Evolutionary conservation across 2,113 vertebrate genomes (phyloP).

Genomic region (Buteo buteo): DNA sequence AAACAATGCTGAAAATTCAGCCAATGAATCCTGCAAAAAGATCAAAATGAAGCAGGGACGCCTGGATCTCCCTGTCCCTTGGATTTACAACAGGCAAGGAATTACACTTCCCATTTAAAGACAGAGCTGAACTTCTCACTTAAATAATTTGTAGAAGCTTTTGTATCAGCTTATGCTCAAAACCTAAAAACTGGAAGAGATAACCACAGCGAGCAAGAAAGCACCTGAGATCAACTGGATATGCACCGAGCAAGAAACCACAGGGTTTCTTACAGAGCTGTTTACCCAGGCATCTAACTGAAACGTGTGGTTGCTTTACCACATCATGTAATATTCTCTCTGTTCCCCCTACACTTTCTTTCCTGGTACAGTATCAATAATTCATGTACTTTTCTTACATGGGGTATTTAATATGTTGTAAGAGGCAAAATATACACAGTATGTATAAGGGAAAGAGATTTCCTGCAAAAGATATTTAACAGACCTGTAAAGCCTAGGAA

Average conservation of each 20-base stretch:
- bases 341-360: background rate
- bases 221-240: background rate
- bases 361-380: background rate
- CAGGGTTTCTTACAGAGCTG: background rate
- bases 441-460: background rate
- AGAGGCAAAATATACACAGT: background rate
- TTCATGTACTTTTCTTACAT: background rate
- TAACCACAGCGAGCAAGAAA: background rate
- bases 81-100: background rate
- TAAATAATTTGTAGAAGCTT: constrained; percentile 8
- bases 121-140: background rate
- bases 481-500: background rate
- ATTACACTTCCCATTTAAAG: background rate
- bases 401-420: background rate
- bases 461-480: background rate
- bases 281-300: background rate
- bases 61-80: background rate
- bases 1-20: background rate
- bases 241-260: background rate
- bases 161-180: background rate
- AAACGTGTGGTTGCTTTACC: background rate
- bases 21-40: background rate
- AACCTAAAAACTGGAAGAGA: background rate
- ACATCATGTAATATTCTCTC: constrained; percentile 11
- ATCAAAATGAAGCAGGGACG: background rate